phyloP scores from a whole-genome alignment of 2,797 vertebrate genomes.

The Pelobates cultripes region DNA sequence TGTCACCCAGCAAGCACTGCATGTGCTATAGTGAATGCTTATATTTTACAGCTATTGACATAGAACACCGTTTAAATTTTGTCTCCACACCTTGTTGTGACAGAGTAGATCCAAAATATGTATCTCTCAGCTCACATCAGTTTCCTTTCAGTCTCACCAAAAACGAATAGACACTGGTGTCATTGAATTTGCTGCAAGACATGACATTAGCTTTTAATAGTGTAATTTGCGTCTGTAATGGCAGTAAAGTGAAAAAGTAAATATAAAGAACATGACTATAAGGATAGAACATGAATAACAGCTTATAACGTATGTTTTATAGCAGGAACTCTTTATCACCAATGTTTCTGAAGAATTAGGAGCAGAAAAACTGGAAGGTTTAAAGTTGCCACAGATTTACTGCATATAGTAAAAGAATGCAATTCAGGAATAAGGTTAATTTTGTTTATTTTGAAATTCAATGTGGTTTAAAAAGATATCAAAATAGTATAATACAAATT shows the following conservation, averaged over 20 bases:
- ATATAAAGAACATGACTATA: neutral
- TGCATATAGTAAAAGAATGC: no score
- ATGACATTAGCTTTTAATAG: slow-evolving; percentile 20
- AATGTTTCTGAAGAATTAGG: no score
- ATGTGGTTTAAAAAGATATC: no score
- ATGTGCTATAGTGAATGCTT: slow-evolving; percentile 64
- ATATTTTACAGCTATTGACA: slow-evolving; percentile 65
- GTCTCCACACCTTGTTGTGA: slow-evolving; percentile 65
- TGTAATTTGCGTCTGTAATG: slow-evolving; percentile 2
- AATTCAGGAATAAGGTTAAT: no score
- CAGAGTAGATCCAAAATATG: slow-evolving; percentile 63
- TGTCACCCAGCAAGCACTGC: slow-evolving; percentile 61
- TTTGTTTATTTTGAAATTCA: no score
- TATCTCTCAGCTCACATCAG: slow-evolving; percentile 24
- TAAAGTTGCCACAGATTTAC: no score
- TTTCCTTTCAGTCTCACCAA: slow-evolving; percentile 17
- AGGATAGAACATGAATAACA: neutral
- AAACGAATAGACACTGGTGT: slow-evolving; percentile 23
- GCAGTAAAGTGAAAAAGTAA: neutral
- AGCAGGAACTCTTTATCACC: no score
- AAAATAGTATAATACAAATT: no score
- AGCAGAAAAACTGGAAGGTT: no score
- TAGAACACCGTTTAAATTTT: slow-evolving; percentile 69
- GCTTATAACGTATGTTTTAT: no score
- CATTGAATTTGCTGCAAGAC: slow-evolving; percentile 9